Evolutionary conservation across 1,140 invertebrate species (phyloP).

Genomic region (Elymnias hypermnestra): DNA sequence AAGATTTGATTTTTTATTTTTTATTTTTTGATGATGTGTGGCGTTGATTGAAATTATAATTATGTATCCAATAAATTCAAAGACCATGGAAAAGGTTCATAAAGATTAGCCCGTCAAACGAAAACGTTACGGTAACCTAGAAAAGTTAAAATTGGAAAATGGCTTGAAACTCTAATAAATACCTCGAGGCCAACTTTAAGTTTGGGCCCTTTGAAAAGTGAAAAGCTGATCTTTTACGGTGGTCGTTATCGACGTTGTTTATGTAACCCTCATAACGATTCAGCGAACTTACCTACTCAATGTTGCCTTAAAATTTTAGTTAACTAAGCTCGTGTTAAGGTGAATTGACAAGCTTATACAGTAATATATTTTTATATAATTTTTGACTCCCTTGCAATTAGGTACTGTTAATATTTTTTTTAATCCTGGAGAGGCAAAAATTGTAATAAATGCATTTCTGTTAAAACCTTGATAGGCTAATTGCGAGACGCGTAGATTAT

Average conservation of each 20-base stretch:
- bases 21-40: no score
- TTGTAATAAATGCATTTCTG: no score
- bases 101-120: conserved; percentile 50
- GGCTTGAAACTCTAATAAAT: conserved; percentile 59
- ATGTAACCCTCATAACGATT: neutral
- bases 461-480: no score
- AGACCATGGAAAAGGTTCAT: no score
- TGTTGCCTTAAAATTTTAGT: neutral
- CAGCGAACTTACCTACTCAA: neutral
- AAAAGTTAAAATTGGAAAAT: conserved; percentile 67
- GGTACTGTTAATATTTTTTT: no score
- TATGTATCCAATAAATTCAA: no score
- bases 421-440: no score
- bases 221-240: conserved; percentile 29
- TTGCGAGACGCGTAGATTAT: no score
- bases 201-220: conserved; percentile 53
- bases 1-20: no score
- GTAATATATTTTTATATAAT: no score
- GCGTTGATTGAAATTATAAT: no score
- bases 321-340: conserved; percentile 1
- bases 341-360: neutral
- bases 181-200: conserved; percentile 51
- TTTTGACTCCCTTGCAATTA: no score
- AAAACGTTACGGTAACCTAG: conserved; percentile 49
- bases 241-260: conserved; percentile 4